Conservation (phyloP, 2,113 vertebrate genomes). For the Brienomyrus longianalis region DNA sequence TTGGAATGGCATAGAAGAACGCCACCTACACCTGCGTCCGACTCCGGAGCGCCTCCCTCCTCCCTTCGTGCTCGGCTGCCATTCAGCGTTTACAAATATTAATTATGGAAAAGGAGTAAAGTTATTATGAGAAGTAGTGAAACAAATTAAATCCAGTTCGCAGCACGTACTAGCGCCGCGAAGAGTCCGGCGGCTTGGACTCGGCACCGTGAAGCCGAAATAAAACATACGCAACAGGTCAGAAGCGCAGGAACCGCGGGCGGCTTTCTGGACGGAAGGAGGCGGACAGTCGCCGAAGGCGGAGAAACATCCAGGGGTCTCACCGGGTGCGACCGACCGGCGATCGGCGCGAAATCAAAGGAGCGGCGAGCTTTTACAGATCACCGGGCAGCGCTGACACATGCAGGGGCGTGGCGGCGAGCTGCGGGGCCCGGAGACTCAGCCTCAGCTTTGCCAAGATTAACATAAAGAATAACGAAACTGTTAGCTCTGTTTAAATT, state of each 20-base stretch:
- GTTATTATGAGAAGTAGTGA: background rate
- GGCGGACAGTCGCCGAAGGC: background rate
- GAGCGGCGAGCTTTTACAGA: background rate
- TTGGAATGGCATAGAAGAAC: background rate
- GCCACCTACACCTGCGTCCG: constrained; percentile 12
- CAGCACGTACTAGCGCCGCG: background rate
- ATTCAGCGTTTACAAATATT: background rate
- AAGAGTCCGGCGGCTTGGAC: background rate
- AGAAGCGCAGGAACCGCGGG: background rate
- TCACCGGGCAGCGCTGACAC: background rate
- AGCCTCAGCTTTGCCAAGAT: background rate
- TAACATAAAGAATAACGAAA: background rate
- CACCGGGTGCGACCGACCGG: background rate
- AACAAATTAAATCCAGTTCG: background rate
- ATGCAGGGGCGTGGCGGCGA: constrained; percentile 7
- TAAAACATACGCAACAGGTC: constrained; percentile 65
- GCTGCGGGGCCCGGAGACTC: background rate
- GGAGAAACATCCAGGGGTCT: background rate
- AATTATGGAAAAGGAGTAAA: background rate
- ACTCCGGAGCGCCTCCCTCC: no score
- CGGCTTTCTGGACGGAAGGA: background rate
- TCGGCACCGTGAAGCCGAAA: constrained; percentile 29
- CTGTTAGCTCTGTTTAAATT: background rate
- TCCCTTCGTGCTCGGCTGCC: background rate
- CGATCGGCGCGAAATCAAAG: background rate